Base-by-base conservation (phyloP, 1,140 invertebrate genomes). In the Belonocnema kinseyi region DNA sequence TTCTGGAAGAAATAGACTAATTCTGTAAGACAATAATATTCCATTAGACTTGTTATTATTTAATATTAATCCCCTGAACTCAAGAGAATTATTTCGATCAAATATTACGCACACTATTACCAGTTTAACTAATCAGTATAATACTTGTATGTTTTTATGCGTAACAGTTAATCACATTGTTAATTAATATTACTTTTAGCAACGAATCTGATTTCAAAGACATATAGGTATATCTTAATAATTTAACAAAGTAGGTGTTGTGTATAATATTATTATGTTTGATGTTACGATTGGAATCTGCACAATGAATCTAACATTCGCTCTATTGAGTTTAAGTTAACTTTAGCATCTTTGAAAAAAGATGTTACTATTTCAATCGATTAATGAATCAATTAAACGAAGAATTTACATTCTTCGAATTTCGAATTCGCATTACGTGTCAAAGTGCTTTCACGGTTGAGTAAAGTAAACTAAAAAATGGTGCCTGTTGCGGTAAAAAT, bases 1-100 rank as follows among this genome's bases (percentile, higher is more conserved):
- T 21, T 58, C 19, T 58, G 19, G 4, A 8, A 58, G 56, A 58
- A 58, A 58, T 26, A 26, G 56, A 58, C 56, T 10, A 58, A 58
- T 58, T 58, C 54, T 58, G 19, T 58, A 58, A 58, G 56, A 58
- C 56, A 58, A 58, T 58, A 58, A 58, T 58, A 58, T 58, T 58
- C 56, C 56, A 58, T 17, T 58, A 58, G 19, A 58, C 19, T 58
- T 58, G 10, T 58, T 58, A 58, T 58, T 58, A 58, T 58, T 58
- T 58, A 26, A 58, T 58, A 58, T 58, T 26, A 6, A 19, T 19
- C 16, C n/a, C 54, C 54, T 11, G 8, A 19, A 58, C 10, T 1
- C 21, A 21, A 19, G 12, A 58, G 56, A 26, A 19, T 58, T 14
- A 58, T 58, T 58, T 26, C 19, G 7, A 26, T 26, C 33, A 13